Evolutionary conservation across 2,888 invertebrate species (phyloP).

Genomic region (Mythimna lalbum): DNA sequence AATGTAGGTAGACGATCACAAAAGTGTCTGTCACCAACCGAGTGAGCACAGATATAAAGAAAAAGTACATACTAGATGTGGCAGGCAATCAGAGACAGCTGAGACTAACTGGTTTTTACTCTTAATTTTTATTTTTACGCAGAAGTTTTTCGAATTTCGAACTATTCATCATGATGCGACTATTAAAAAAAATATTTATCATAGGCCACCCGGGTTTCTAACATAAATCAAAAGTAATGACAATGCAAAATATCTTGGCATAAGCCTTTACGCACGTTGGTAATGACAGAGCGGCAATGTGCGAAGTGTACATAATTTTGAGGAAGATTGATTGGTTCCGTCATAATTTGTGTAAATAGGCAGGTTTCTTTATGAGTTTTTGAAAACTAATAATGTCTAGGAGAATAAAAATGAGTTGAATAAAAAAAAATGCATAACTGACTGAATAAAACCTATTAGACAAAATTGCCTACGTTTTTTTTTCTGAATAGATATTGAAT

Average conservation of each 20-base stretch:
- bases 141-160: neutral
- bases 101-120: no score
- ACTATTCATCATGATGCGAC: neutral
- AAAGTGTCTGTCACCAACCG: no score
- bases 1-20: no score
- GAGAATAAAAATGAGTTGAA: no score
- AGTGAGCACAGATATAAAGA: no score
- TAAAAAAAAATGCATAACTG: neutral
- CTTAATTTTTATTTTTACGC: no score
- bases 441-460: neutral
- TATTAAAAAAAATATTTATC: neutral
- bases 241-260: slow-evolving; percentile 1
- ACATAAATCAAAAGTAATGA: slow-evolving; percentile 10
- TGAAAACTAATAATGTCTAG: neutral
- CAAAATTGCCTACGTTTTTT: no score
- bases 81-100: no score
- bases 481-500: no score
- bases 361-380: neutral
- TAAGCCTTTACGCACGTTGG: neutral
- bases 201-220: neutral
- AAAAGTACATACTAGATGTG: no score
- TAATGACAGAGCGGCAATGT: slow-evolving; percentile 11
- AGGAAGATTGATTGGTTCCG: slow-evolving; percentile 7
- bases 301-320: slow-evolving; percentile 8
- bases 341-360: neutral